Conservation (phyloP, 2,888 invertebrate genomes). For the Invenusta paracnida region DNA sequence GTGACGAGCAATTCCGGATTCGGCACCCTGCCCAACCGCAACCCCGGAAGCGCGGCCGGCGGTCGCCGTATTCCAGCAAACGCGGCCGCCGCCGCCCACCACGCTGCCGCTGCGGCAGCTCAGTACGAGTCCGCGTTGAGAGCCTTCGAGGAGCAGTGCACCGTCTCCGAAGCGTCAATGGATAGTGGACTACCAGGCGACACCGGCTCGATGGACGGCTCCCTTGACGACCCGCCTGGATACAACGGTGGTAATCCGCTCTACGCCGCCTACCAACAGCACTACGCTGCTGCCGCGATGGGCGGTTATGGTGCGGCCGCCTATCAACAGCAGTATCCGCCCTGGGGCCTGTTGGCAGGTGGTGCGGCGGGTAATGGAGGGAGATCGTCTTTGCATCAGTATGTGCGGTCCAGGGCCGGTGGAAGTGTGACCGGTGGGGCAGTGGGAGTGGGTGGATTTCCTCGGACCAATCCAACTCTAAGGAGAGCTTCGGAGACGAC, state of each 20-base stretch:
- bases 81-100: too few species aligned
- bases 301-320: not conserved
- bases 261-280: conserved; percentile 22
- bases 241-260: not conserved
- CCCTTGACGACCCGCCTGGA: not conserved
- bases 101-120: not conserved
- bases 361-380: not conserved
- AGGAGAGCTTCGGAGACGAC: not conserved
- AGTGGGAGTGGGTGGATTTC: not conserved
- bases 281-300: not conserved
- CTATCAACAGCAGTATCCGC: not conserved
- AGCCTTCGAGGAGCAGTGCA: conserved; percentile 34
- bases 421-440: too few species aligned
- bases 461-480: not conserved
- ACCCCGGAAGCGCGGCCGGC: too few species aligned
- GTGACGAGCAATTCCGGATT: not conserved
- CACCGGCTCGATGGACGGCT: conserved; percentile 3
- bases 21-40: conserved; percentile 4
- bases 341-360: not conserved
- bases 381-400: not conserved
- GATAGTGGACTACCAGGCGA: conserved; percentile 6
- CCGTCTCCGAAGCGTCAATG: conserved; percentile 21
- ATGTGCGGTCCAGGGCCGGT: not conserved
- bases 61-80: too few species aligned
- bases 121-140: not conserved